phyloP scores from a whole-genome alignment of 1,140 invertebrate genomes.

The Hydropsyche tenuis region DNA sequence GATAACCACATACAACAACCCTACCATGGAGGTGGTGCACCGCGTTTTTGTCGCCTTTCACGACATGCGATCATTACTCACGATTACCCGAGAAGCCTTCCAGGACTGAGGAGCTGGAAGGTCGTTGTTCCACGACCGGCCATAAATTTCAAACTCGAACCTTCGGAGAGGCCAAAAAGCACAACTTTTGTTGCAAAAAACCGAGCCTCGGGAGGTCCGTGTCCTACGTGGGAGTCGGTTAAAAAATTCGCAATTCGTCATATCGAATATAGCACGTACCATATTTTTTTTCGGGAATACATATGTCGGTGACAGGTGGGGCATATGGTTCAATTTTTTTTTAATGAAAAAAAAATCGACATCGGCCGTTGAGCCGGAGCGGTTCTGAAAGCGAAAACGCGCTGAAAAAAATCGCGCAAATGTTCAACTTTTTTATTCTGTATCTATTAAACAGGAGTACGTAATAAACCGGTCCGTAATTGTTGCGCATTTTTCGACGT shows the following conservation, averaged over 20 bases:
- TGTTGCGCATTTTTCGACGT: too few species aligned
- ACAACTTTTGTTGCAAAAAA: too few species aligned
- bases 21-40: background rate
- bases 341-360: too few species aligned
- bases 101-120: background rate
- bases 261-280: background rate
- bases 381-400: background rate
- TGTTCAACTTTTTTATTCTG: background rate
- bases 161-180: too few species aligned
- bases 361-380: background rate
- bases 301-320: background rate
- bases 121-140: background rate
- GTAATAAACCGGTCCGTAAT: background rate
- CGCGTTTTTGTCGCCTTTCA: slow-evolving; percentile 2
- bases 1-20: background rate
- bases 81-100: background rate
- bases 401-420: background rate
- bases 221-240: background rate
- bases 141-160: too few species aligned
- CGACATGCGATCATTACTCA: slow-evolving; percentile 7
- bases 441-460: background rate
- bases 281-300: background rate
- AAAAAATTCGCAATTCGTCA: background rate
- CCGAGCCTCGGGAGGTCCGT: too few species aligned
- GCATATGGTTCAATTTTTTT: background rate